Base-by-base conservation (phyloP, 2,888 invertebrate genomes). In the Cacoxenus indagator region DNA sequence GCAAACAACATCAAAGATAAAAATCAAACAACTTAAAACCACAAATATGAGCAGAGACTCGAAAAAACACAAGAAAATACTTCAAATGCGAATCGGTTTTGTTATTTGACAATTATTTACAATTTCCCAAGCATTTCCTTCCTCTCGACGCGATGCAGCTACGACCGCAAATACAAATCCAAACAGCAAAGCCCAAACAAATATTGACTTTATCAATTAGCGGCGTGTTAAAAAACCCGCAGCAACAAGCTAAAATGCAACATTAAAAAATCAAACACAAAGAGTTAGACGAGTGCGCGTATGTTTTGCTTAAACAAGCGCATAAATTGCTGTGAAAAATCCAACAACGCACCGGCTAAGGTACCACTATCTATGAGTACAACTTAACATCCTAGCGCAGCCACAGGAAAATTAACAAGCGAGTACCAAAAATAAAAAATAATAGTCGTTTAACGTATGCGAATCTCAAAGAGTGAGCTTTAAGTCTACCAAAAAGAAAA, bases 151-250 rank as follows among this genome's bases (percentile, higher is more conserved):
- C 2, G 37, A 37, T 37, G 37, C 37, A 37, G 37, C 37, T 11
- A 19, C 51, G 8, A 51, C 51, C 51, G 51, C 51, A 51, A 19
- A 51, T 17, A 22, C 17, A 51, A 43, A 11, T 43, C 45, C n/a
- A n/a, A 2, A 37, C 37, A 37, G 5, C 27, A 46, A 26, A 24
- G 45, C n/a, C 59, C 22, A 57, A 71, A 72, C 68, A 73, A 78
- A 78, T 78, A 82, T 82, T 83, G 82, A 74, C 71, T 71, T 51
- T 66, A 75, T 72, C 83, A 82, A 82, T 82, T 82, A 82, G 83
- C 81, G 81, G 67, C 68, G 72, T 74, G 81, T 78, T 71, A 73
- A 17, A 29, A 62, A 62, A 6, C 26, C 14, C 14, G 6, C 19
- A 27, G 2, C 19, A 4, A 51, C 17, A 51, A 51, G 3, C 0